Conservation (phyloP, 2,797 vertebrate genomes). For the Pogoniulus pusillus region DNA sequence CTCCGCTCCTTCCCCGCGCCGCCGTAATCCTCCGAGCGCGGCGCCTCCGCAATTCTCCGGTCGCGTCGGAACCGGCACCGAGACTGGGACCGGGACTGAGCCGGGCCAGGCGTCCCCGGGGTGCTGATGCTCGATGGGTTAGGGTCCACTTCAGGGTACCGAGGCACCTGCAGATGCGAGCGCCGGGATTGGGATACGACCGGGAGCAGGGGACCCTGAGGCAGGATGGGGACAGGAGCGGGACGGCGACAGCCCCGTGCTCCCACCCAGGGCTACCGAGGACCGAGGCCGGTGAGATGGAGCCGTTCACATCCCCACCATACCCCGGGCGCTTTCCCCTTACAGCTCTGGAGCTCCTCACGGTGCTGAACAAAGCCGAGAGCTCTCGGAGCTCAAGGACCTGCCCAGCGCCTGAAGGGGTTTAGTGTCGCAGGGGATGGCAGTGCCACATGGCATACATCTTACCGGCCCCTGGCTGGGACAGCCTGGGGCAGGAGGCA, state of each 20-base stretch:
- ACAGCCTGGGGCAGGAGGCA: background rate
- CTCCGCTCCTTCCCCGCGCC: conserved; percentile 25
- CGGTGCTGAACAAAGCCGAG: too few relatives aligned
- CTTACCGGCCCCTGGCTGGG: background rate
- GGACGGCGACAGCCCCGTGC: too few relatives aligned
- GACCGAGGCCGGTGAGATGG: background rate
- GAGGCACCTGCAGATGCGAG: background rate
- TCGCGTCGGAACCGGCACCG: background rate
- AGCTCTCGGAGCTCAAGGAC: background rate
- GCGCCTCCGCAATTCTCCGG: background rate
- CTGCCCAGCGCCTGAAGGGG: background rate
- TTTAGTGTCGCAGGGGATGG: background rate
- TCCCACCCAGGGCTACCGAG: background rate
- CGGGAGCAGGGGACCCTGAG: background rate
- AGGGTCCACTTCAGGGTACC: background rate
- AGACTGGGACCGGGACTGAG: background rate
- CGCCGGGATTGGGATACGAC: background rate
- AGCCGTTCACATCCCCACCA: background rate
- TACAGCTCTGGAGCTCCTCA: too few relatives aligned
- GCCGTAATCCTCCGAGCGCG: conserved; percentile 66
- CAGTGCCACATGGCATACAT: background rate
- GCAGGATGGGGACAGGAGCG: background rate
- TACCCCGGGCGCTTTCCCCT: too few relatives aligned
- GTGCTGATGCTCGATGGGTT: background rate
- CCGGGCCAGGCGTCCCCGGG: background rate